These are phyloP conservation scores for Atlantisia rogersi DNA, from an alignment of 2,113 vertebrate genomes.

Conservation along the genomic window DNA sequence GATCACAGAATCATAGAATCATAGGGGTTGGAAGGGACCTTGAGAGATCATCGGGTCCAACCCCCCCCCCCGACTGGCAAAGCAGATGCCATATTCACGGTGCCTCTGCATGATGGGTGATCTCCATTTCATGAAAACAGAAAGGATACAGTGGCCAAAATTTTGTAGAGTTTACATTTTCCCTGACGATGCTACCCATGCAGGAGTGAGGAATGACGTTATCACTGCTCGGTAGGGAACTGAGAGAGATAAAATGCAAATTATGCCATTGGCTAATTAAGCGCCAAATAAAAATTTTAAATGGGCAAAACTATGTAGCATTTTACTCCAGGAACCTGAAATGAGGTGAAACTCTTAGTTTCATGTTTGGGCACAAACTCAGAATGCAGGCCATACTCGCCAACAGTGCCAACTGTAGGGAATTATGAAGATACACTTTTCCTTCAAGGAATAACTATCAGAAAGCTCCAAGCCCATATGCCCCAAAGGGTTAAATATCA, in stretches of 20 bases:
- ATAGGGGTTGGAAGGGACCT: no score
- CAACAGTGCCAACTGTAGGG: background rate
- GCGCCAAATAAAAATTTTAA: background rate
- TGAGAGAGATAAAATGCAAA: background rate
- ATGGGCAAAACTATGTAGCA: background rate
- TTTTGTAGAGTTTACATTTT: background rate
- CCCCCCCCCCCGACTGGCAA: background rate
- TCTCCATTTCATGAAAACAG: background rate
- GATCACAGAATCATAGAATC: no score
- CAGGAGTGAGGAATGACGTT: background rate
- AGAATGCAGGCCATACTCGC: background rate
- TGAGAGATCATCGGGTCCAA: no score
- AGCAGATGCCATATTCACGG: background rate
- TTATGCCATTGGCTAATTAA: background rate
- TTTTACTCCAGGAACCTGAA: background rate
- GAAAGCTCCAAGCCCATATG: background rate
- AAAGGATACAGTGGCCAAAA: background rate
- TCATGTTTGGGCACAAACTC: background rate
- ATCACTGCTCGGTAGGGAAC: background rate
- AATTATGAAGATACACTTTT: background rate
- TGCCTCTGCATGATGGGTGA: background rate
- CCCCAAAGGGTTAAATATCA: background rate
- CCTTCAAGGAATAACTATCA: background rate
- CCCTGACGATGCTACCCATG: background rate
- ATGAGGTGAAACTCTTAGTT: background rate